Base-by-base conservation (phyloP, 2,797 vertebrate genomes). In the Onychomys leucogaster region DNA sequence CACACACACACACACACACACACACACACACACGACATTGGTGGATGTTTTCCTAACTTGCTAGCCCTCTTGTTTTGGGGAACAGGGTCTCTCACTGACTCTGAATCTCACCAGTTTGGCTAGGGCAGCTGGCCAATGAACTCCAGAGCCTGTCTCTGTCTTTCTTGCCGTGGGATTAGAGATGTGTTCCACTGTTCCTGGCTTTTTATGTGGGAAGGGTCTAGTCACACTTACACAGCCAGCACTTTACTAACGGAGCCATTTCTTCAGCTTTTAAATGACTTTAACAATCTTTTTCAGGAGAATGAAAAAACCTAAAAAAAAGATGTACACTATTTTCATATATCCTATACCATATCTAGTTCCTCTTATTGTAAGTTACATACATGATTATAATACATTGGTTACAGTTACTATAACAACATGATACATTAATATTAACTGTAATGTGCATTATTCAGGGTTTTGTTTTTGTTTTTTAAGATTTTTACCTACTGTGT, bases 1-100 rank as follows among this genome's bases (percentile, higher is more conserved):
- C n/a, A 61, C 4, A 0, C n/a, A 61, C 4, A 0, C n/a, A 61
- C 4, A 0, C n/a, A 61, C 4, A 0, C n/a, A 59, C 3, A 0
- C n/a, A 61, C 4, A 0, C 27, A 55, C 55, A 55, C 23, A 55
- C 0, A 27, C n/a, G 46, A 11, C 46, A 17, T 29, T 46, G 46
- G n/a, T 86, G 63, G 43, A 55, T 27, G 14, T 27, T 34, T 86
- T 71, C 4, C 13, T 86, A 37, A 55, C 65, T 55, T 16, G 32
- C 43, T 69, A 1, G 14, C 6, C 46, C 23, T 4, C 23, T 86
- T 86, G 34, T 19, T 71, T 86, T 55, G 0, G 46, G 65, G 8
- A 14, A 86, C n/a, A 37, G 23, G 34, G 7, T 11, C 46, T 86
- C 34, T 86, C 34, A 69, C 7, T 37, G 63, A 71, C 55, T 7